Evolutionary conservation across 2,113 vertebrate species (phyloP).

Genomic region (Ancistrus triradiatus): DNA sequence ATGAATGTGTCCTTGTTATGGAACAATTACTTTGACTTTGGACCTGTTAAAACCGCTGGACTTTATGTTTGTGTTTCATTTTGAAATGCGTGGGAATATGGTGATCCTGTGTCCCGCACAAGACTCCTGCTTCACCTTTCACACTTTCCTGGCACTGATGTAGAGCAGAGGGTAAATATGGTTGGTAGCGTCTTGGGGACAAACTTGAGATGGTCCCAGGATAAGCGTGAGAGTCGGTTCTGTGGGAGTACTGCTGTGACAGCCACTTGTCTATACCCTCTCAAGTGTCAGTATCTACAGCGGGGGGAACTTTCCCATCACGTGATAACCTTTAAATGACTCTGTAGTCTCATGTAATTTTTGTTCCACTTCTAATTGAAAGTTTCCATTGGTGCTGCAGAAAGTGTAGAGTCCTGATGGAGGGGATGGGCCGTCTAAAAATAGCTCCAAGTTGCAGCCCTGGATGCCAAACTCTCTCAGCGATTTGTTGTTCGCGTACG

Average conservation of each 20-base stretch:
- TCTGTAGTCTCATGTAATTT: constrained; percentile 29
- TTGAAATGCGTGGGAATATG: neutral
- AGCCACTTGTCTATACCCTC: neutral
- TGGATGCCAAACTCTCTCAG: constrained; percentile 63
- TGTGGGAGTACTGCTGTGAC: neutral
- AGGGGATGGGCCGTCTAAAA: constrained; percentile 62
- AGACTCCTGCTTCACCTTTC: constrained; percentile 43
- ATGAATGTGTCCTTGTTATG: too few species aligned
- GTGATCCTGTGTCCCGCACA: neutral
- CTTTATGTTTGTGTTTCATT: neutral
- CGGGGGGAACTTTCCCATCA: constrained; percentile 7
- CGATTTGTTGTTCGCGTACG: constrained; percentile 62
- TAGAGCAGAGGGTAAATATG: constrained; percentile 47
- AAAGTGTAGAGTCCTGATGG: constrained; percentile 58
- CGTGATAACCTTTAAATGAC: constrained; percentile 10
- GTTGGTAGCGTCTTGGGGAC: constrained; percentile 38
- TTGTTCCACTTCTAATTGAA: constrained; percentile 57
- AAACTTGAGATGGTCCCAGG: constrained; percentile 24
- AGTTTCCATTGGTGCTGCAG: constrained; percentile 67
- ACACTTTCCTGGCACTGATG: constrained; percentile 50
- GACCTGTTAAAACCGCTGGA: neutral
- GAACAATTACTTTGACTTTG: constrained; percentile 38
- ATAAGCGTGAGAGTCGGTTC: neutral
- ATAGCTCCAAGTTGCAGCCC: constrained; percentile 66
- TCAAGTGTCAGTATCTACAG: constrained; percentile 4